Conservation (phyloP, 2,113 vertebrate species). For the Casuarius casuarius region DNA sequence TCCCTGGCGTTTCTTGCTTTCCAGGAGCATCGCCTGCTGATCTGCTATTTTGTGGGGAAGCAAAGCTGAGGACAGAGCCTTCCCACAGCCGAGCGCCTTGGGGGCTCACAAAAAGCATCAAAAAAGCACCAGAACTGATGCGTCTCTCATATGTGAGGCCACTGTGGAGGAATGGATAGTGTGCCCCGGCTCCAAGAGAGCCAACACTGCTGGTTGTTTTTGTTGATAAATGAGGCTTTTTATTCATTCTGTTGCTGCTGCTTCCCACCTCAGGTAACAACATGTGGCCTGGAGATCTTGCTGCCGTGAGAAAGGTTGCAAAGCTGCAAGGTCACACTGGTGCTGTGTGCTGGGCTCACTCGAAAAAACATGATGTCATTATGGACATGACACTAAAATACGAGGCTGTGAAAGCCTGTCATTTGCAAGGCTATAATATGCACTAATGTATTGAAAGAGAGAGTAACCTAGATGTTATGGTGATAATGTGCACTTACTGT, state of each 20-base stretch:
- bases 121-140: background rate
- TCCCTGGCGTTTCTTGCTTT: background rate
- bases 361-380: background rate
- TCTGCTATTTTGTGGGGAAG: background rate
- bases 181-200: accelerated
- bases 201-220: background rate
- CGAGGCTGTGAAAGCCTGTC: background rate
- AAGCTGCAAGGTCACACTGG: background rate
- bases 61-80: accelerated
- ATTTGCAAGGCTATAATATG: slow-evolving; percentile 26
- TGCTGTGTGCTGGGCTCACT: background rate
- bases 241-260: background rate
- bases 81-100: background rate
- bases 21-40: background rate
- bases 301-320: background rate
- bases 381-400: background rate
- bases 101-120: background rate
- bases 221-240: background rate
- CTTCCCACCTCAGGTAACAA: background rate
- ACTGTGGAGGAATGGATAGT: accelerated
- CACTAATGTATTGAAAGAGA: background rate
- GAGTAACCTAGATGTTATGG: background rate
- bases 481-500: background rate
- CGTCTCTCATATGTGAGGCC: accelerated
- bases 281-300: background rate